Percentiles rank a stretch among this genome's conserved stretches.
Evolutionary conservation across 2,888 invertebrate genomes (phyloP).

Genomic region (Allophyes oxyacanthae): DNA sequence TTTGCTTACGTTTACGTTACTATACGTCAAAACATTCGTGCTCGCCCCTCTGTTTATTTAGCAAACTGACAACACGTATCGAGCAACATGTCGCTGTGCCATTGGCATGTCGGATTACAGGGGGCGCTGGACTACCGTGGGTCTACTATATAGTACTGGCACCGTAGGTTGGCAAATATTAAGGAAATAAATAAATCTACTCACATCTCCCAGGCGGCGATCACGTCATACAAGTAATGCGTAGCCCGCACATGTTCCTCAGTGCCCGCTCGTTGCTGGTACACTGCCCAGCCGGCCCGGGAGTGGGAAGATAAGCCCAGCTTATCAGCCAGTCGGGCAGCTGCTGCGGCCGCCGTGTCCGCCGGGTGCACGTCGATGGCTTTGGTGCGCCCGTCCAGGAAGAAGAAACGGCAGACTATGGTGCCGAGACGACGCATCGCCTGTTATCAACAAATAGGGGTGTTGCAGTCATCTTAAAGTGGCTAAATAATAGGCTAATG

Average conservation of each 20-base stretch:
- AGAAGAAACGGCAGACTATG: slow-evolving; percentile 97
- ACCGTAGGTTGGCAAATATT: no score
- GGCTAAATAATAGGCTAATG: no score
- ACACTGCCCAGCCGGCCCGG: slow-evolving; percentile 98
- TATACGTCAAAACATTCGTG: no score
- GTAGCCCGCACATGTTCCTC: slow-evolving; percentile 97
- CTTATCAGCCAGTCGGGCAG: slow-evolving; percentile 96
- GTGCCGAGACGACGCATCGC: slow-evolving; percentile 97
- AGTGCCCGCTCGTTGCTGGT: slow-evolving; percentile 95
- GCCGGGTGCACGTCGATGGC: slow-evolving; percentile 98
- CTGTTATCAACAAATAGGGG: slow-evolving; percentile 73
- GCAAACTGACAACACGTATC: no score
- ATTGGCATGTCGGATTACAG: no score
- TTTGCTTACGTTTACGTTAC: no score
- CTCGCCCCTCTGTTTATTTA: no score
- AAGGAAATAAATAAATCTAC: slow-evolving; percentile 62
- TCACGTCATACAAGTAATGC: slow-evolving; percentile 97
- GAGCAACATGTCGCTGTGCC: no score
- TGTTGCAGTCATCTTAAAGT: no score
- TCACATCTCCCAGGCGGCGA: slow-evolving; percentile 98
- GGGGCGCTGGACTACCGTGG: no score
- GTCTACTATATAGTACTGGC: no score
- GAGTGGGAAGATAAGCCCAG: slow-evolving; percentile 92
- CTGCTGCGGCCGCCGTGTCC: slow-evolving; percentile 97
- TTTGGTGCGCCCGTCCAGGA: slow-evolving; percentile 98